Evolutionary conservation across 2,797 vertebrate species (phyloP), one percentile per base, ranked within the genome.

Genomic region (Rhodeus uyekii): DNA sequence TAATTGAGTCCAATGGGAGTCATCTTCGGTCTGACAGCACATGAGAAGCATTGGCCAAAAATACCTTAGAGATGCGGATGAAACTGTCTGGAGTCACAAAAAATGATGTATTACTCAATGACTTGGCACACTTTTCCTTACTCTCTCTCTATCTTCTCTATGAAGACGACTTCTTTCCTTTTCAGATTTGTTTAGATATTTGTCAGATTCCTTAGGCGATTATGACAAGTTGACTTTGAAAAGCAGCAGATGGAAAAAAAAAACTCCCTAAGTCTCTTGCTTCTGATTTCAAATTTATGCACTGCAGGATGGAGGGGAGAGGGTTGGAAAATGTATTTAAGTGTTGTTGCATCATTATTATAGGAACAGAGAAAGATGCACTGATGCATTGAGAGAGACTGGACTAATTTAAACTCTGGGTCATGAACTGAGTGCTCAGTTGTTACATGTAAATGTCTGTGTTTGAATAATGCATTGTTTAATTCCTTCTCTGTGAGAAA

Each of bases 1-100:
- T 85, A 83, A 84, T 87, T 78, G 79, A 81, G 48, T 83, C 81
- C 65, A 69, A 69, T 76, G 81, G 68, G 68, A 81, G 78, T 39
- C 27, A 6, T 68, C 67, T 46, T 72, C 50, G 69, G 42, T 38
- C 71, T 73, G 73, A 67, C 63, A 69, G 53, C 67, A 27, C 36
- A 53, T 19, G 38, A 64, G 22, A 72, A 73, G 77, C 19, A 69
- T n/a, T 27, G 38, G 16, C n/a, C 74, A 75, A 72, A 68, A 78
- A 44, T 32, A 73, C 76, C 18, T 73, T 65, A 39, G n/a, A 24
- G 67, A 76, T 71, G 48, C 34, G 24, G 55, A 42, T 68, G 53
- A 75, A 63, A 36, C 44, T 55, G 65, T 78, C 55, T 78, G 69
- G 27, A 82, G 38, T 46, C 36, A 38, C 13, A 76, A 46, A 80